Percentiles rank a stretch among this genome's conserved stretches.
These are phyloP conservation scores for Clistopyga incitator DNA, from an alignment of 2,888 invertebrate species.

Conservation along the genomic window DNA sequence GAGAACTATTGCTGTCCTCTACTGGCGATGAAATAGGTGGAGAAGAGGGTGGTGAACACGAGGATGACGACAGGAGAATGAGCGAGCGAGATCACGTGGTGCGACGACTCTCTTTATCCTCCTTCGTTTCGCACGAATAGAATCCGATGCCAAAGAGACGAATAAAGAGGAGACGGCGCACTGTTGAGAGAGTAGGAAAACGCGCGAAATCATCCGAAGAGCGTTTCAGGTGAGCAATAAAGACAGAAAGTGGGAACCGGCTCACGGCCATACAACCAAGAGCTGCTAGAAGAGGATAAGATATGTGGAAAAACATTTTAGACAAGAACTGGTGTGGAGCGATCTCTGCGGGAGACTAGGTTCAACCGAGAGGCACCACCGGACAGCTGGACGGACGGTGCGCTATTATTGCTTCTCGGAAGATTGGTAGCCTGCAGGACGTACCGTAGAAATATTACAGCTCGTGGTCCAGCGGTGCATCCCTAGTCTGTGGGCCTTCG, in stretches of 20 bases:
- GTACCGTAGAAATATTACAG: constrained; percentile 80
- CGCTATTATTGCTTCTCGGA: constrained; percentile 81
- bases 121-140: constrained; percentile 28
- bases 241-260: not conserved
- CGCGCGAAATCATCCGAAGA: constrained; percentile 11
- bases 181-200: not conserved
- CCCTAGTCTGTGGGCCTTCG: constrained; percentile 65
- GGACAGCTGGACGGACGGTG: constrained; percentile 80
- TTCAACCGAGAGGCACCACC: constrained; percentile 69
- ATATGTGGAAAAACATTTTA: constrained; percentile 31
- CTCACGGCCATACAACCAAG: not conserved
- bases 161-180: constrained; percentile 22
- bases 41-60: constrained; percentile 8
- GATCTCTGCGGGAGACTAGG: constrained; percentile 58
- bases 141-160: constrained; percentile 57
- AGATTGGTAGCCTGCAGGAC: constrained; percentile 80
- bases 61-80: constrained; percentile 14
- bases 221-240: constrained; percentile 14
- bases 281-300: not conserved
- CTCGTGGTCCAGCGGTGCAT: constrained; percentile 72
- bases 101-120: constrained; percentile 25
- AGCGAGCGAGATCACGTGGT: constrained; percentile 32
- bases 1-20: constrained; percentile 4
- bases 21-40: not conserved
- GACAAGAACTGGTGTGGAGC: constrained; percentile 33